Evolutionary conservation across 2,888 invertebrate species (phyloP).

Genomic region (Tetranychus piercei): DNA sequence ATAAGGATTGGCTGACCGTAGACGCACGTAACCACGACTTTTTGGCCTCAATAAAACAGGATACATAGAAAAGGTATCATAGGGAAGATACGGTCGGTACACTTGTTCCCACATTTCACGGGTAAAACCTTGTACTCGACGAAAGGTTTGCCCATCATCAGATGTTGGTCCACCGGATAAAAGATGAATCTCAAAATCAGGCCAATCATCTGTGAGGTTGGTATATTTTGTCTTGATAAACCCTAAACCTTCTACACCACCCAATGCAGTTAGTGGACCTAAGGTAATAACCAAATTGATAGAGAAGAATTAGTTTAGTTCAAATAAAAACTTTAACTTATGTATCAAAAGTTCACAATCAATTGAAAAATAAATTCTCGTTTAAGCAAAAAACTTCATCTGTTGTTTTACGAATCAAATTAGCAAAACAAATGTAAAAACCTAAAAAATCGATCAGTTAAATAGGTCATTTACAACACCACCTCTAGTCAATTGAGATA

Average conservation of each 20-base stretch:
- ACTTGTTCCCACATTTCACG: conserved; percentile 35
- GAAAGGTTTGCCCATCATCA: conserved; percentile 45
- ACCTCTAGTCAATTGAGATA: too few species aligned
- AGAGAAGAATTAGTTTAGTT: too few species aligned
- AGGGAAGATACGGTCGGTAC: conserved; percentile 26
- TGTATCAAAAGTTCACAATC: neutral
- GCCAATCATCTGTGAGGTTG: conserved; percentile 54
- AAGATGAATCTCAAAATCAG: conserved; percentile 71
- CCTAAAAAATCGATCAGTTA: too few species aligned
- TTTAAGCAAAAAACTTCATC: too few species aligned
- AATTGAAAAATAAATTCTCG: too few species aligned
- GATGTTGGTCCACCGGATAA: conserved; percentile 65
- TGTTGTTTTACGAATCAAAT: too few species aligned
- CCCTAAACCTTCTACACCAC: conserved; percentile 67
- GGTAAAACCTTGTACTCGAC: conserved; percentile 57
- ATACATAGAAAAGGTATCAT: conserved; percentile 27
- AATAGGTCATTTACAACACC: too few species aligned
- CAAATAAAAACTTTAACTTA: too few species aligned
- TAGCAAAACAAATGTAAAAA: too few species aligned
- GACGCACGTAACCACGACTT: conserved; percentile 26
- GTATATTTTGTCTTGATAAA: conserved; percentile 64
- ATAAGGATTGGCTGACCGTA: conserved; percentile 48
- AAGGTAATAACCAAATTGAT: neutral
- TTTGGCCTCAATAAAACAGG: conserved; percentile 27
- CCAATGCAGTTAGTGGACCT: conserved; percentile 55